Evolutionary conservation across 2,888 invertebrate species (phyloP), one percentile per base, ranked within the genome.

Genomic region (Empis stercorea): DNA sequence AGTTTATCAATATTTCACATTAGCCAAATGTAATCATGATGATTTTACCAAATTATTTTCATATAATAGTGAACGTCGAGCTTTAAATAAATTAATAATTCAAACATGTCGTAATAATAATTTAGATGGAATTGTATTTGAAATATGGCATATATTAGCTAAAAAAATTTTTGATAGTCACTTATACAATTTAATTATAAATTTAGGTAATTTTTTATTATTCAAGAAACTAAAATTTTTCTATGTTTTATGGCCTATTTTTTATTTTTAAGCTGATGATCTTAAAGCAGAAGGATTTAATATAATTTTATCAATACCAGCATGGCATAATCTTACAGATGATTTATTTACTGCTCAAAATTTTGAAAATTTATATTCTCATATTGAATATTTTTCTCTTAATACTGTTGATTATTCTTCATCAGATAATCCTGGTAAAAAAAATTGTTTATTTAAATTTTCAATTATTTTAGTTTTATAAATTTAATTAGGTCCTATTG

Each of bases 331-430:
- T 27, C 7, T 65, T 1, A 56, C 79, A 48, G 78, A 76, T 52
- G 72, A 75, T 39, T 74, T 84, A 56, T 88, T 93, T 66, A 75
- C 75, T 30, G 71, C 78, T 47, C 73, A 81, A 54, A 82, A 92
- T 55, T 88, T 91, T 65, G 79, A 87, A 58, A 75, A 76, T 42
- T 74, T 95, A 43, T 80, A 82, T 51, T 79, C 83, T 7, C 74
- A 81, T 64, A 79, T 95, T 1, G 82, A 84, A 58, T 87, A 80
- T 20, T 91, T 95, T 61, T 92, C 93, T 30, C 73, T 96, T 13
- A 95, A 95, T 93, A 94, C 94, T 0, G 96, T 95, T 62, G 95
- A 96, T 65, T 95, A 80, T 67, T 93, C 93, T 2, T 85, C 71
- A 64, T 75, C 83, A 11, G 82, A 85, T 62, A 76, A 83, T 57